phyloP scores from a whole-genome alignment of 2,888 invertebrate species.

The Lordiphosa andalusiaca region DNA sequence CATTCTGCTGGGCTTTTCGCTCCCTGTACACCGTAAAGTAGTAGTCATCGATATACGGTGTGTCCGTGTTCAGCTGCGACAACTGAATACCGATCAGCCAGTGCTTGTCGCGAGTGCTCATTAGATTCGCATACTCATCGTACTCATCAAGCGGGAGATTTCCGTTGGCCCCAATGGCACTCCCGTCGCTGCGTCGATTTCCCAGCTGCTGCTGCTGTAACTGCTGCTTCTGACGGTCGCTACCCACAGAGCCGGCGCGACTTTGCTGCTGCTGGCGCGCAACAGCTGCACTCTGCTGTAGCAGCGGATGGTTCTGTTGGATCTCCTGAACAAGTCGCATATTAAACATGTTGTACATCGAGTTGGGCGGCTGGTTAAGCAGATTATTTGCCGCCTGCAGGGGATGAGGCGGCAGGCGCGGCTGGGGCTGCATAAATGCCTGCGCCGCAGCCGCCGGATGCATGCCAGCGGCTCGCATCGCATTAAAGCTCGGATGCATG shows the following conservation, averaged over 20 bases:
- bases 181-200: slow-evolving; percentile 49
- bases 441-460: slow-evolving; percentile 65
- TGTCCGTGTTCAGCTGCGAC: slow-evolving; percentile 94
- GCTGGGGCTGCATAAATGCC: slow-evolving; percentile 57
- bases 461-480: slow-evolving; percentile 77
- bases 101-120: slow-evolving; percentile 96
- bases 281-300: slow-evolving; percentile 71
- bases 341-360: slow-evolving; percentile 78
- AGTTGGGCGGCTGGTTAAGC: slow-evolving; percentile 62
- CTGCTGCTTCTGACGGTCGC: slow-evolving; percentile 42
- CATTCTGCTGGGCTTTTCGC: slow-evolving; percentile 83
- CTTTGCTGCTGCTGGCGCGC: slow-evolving; percentile 65
- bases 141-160: slow-evolving; percentile 80
- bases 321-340: slow-evolving; percentile 80
- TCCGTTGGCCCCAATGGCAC: slow-evolving; percentile 76
- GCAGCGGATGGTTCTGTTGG: slow-evolving; percentile 80
- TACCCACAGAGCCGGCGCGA: slow-evolving; percentile 56
- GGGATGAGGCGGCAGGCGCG: slow-evolving; percentile 79
- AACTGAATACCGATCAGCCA: slow-evolving; percentile 98
- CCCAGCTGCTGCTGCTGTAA: slow-evolving; percentile 58
- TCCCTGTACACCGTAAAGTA: slow-evolving; percentile 93
- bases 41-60: slow-evolving; percentile 98
- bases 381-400: slow-evolving; percentile 50
- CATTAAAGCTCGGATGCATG: slow-evolving; percentile 80
- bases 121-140: slow-evolving; percentile 94